Evolutionary conservation across 2,888 invertebrate species (phyloP).

Genomic region (Apodemia mormo): DNA sequence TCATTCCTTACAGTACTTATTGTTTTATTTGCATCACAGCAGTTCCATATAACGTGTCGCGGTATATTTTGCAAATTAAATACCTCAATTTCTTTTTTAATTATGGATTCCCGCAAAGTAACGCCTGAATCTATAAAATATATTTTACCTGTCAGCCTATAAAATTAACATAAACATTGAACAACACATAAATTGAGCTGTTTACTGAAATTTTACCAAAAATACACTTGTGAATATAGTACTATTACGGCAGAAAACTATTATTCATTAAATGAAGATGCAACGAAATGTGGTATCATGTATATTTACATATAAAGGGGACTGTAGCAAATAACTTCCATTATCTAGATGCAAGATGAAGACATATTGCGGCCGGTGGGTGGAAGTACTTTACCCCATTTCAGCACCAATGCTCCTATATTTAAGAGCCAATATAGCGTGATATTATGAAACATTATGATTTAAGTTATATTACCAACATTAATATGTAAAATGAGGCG

Average conservation of each 20-base stretch:
- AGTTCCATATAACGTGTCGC: too few species aligned
- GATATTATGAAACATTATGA: background rate
- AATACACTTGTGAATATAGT: background rate
- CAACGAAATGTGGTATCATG: conserved; percentile 3
- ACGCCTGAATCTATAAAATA: too few species aligned
- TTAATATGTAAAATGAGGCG: conserved; percentile 10
- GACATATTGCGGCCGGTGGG: conserved; percentile 27
- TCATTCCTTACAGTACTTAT: too few species aligned
- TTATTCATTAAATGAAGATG: conserved; percentile 13
- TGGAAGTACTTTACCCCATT: background rate
- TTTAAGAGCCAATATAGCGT: conserved; percentile 3
- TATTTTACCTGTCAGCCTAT: too few species aligned
- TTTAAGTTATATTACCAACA: conserved; percentile 12
- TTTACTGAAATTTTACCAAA: background rate
- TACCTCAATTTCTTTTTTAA: too few species aligned
- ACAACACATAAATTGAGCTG: too few species aligned
- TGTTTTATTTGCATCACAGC: too few species aligned
- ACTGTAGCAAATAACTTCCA: conserved; percentile 34
- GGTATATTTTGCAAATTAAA: too few species aligned
- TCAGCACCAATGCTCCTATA: background rate
- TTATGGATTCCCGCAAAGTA: too few species aligned
- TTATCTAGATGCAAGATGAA: conserved; percentile 35
- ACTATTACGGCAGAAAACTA: background rate
- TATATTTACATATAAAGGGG: conserved; percentile 29
- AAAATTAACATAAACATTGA: too few species aligned